Conservation (phyloP, 2,113 vertebrate species). For the Trichomycterus rosablanca region DNA sequence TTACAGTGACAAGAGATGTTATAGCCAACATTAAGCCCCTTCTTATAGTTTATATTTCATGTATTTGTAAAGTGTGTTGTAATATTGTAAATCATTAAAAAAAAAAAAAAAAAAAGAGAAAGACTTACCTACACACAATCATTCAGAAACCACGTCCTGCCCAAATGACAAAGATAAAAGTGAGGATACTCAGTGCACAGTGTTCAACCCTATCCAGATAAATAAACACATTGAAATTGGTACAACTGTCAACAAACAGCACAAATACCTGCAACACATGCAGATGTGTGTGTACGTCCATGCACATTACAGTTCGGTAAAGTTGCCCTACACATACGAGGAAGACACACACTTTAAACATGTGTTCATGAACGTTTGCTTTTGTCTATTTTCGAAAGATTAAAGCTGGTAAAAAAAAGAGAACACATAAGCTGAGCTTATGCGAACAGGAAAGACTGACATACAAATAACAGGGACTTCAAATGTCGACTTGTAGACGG, state of each 20-base stretch:
- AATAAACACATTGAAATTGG: constrained; percentile 48
- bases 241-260: constrained; percentile 56
- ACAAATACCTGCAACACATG: constrained; percentile 58
- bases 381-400: constrained; percentile 39
- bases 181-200: constrained; percentile 69
- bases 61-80: constrained; percentile 56
- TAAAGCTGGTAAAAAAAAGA: constrained; percentile 41
- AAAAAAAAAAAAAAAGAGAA: constrained; percentile 50
- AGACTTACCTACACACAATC: not conserved
- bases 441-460: constrained; percentile 37
- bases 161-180: constrained; percentile 48
- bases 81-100: constrained; percentile 54
- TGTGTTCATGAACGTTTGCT: constrained; percentile 50
- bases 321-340: constrained; percentile 53
- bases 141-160: constrained; percentile 42
- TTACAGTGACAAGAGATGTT: constrained; percentile 68
- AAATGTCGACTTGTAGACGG: constrained; percentile 37
- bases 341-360: constrained; percentile 56
- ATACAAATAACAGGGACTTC: constrained; percentile 41
- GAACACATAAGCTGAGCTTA: constrained; percentile 10
- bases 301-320: constrained; percentile 52
- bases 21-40: constrained; percentile 56
- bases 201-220: constrained; percentile 64
- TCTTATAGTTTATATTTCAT: constrained; percentile 64
- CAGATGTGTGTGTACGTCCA: constrained; percentile 54